Conservation (phyloP, 2,113 vertebrate species). For the Anhinga anhinga region DNA sequence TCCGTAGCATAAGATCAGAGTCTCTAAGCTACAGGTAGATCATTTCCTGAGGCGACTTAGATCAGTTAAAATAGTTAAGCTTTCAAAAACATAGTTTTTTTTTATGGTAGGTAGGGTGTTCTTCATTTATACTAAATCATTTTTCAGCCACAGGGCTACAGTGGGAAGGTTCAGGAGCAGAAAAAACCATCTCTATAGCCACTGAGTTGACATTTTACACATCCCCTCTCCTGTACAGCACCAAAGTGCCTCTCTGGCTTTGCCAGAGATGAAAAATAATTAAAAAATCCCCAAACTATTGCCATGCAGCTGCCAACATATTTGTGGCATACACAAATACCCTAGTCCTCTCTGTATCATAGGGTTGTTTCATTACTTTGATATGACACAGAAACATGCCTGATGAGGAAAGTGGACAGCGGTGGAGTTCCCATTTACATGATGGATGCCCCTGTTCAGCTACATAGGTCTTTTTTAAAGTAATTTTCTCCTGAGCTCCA, state of each 20-base stretch:
- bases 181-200: neutral
- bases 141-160: neutral
- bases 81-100: neutral
- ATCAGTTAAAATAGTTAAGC: neutral
- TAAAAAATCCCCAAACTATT: neutral
- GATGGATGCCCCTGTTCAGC: neutral
- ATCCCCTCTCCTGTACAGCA: neutral
- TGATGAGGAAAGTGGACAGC: neutral
- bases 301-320: neutral
- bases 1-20: neutral
- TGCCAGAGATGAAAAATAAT: neutral
- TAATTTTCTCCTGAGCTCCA: neutral
- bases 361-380: neutral
- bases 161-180: neutral
- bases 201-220: neutral
- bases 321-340: neutral
- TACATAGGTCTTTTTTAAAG: neutral
- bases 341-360: neutral
- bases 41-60: neutral
- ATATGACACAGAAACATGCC: neutral
- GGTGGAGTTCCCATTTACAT: neutral
- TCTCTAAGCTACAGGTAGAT: neutral
- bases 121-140: neutral
- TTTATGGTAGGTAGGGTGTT: neutral
- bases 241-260: neutral